Percentiles rank a stretch among this genome's conserved stretches.
These are phyloP conservation scores for Drosophila lini DNA, from an alignment of 1,140 invertebrate species.

Conservation along the genomic window DNA sequence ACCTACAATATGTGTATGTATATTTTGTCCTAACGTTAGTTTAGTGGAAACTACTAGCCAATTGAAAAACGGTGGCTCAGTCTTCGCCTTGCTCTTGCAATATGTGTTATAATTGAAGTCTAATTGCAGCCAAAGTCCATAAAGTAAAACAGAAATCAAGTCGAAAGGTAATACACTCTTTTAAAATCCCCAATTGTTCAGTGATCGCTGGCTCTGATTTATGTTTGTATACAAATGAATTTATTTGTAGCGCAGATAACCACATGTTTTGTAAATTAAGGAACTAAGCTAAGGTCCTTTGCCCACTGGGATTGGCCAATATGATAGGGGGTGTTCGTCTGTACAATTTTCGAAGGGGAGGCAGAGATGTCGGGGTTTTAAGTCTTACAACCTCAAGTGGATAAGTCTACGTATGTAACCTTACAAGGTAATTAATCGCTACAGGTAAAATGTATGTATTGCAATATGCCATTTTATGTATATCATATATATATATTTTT, in stretches of 20 bases:
- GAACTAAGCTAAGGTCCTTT: constrained; percentile 17
- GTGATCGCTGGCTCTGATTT: background rate
- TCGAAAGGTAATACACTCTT: constrained; percentile 1
- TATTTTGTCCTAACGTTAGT: constrained; percentile 48
- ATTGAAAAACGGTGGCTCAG: constrained; percentile 49
- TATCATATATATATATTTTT: constrained; percentile 36
- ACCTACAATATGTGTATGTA: constrained; percentile 16
- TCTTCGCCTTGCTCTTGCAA: constrained; percentile 57
- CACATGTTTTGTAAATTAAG: constrained; percentile 5
- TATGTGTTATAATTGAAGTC: constrained; percentile 44
- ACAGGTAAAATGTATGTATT: constrained; percentile 60
- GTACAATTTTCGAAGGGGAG: constrained; percentile 35
- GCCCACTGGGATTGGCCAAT: constrained; percentile 7
- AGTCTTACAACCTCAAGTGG: constrained; percentile 60
- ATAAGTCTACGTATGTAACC: constrained; percentile 47
- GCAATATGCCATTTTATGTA: constrained; percentile 61
- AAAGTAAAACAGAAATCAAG: constrained; percentile 12
- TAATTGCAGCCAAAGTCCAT: constrained; percentile 28
- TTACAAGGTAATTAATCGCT: constrained; percentile 36
- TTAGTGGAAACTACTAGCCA: constrained; percentile 46
- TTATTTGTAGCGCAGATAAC: constrained; percentile 40
- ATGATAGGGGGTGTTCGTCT: constrained; percentile 17
- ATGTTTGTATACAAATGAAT: constrained; percentile 32
- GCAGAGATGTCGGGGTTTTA: constrained; percentile 13
- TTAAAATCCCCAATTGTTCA: constrained; percentile 13